Evolutionary conservation across 2,113 vertebrate species (phyloP).

Genomic region (Anolis sagrei): DNA sequence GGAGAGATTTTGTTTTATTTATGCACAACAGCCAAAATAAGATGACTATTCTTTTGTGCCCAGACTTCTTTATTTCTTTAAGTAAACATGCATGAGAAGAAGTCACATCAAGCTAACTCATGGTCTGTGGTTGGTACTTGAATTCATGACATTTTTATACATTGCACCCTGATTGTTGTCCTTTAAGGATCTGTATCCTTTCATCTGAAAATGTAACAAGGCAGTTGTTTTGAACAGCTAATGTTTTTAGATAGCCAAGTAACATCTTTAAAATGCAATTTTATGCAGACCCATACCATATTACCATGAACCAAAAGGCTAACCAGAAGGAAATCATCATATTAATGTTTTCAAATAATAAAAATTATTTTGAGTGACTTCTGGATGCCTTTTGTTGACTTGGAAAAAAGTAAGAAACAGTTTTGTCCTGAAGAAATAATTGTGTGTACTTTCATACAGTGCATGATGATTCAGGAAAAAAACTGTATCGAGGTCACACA

Average conservation of each 20-base stretch:
- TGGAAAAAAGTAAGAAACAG: background rate
- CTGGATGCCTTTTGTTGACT: background rate
- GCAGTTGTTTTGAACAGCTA: constrained; percentile 85
- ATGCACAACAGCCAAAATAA: background rate
- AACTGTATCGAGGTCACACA: background rate
- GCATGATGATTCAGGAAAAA: background rate
- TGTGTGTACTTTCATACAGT: background rate
- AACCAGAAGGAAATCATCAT: background rate
- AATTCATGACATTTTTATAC: constrained; percentile 78
- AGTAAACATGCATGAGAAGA: background rate
- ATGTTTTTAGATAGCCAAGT: constrained; percentile 87
- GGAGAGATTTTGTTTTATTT: background rate
- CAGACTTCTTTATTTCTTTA: constrained; percentile 10
- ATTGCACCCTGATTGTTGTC: constrained; percentile 85
- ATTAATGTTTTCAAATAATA: background rate
- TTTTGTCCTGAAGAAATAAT: background rate
- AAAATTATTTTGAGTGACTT: background rate
- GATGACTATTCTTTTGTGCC: background rate
- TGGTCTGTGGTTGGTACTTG: constrained; percentile 49
- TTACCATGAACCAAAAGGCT: background rate
- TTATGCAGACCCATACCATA: background rate
- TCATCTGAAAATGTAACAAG: constrained; percentile 87
- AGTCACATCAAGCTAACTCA: constrained; percentile 17
- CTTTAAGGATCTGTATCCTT: constrained; percentile 85
- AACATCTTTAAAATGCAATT: constrained; percentile 35